Evolutionary conservation across 2,113 vertebrate species (phyloP), one percentile per base, ranked within the genome.

Genomic region (Hemichromis elongatus): DNA sequence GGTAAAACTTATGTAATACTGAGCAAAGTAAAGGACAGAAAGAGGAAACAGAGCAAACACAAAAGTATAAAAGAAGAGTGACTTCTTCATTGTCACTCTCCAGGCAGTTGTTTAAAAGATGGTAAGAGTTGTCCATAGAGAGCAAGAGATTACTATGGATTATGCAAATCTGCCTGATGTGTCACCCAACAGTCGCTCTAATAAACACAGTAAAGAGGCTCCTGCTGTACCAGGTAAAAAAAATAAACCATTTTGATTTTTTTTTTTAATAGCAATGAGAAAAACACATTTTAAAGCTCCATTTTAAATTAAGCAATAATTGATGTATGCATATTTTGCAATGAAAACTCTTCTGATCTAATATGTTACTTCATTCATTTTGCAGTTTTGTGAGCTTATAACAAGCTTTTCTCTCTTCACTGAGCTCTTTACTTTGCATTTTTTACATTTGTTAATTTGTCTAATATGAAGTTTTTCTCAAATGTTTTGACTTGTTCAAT

Each of bases 91-190:
- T 21, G 28, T 26, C 42, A 56, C 47, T 42, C 7, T 35, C 8
- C 6, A 18, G 28, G 3, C 4, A 35, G 18, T 12, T 6, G 21
- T 9, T 63, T 40, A 57, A 79, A 73, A 70, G 14, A 83, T 87
- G 80, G 75, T 28, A 45, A 70, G 53, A 35, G 59, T 3, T 37
- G 70, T 14, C 45, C 21, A 52, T n/a, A 5, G 4, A 52, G 30
- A 87, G 2, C 24, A 21, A 14, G 53, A 79, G 13, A 83, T 86
- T 53, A 19, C 12, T 12, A 57, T 68, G 0, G 52, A 87, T 37
- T 79, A 87, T 53, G 53, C 57, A 30, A 87, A 83, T 73, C 6
- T 30, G 21, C 75, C 81, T 19, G 21, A 57, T 40, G 14, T 26
- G 4, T 42, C 81, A 7, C 45, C 18, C n/a, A 24, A 45, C 5